Base-by-base conservation (phyloP, 2,113 vertebrate species). In the Camelus dromedarius region DNA sequence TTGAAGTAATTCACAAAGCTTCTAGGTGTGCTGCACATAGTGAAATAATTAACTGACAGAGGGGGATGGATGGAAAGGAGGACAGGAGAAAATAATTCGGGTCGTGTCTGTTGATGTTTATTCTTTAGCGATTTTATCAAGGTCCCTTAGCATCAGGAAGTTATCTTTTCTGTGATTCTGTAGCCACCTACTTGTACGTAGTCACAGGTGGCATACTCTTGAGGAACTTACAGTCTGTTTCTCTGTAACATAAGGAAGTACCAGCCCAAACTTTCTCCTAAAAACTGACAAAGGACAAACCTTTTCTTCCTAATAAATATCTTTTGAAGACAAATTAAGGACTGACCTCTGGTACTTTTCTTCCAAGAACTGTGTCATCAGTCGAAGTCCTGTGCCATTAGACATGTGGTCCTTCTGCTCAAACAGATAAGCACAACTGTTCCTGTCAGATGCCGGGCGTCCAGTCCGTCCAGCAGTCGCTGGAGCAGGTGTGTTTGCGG, bases 401-500 rank as follows among this genome's bases (percentile, higher is more conserved):
- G 58, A 70, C 73, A 70, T 22, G 35, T 32, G 8, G n/a, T 46
- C 87, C 76, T 95, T 81, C 75, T 96, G 80, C 75, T 95, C 81
- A 79, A 69, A 58, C 81, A 96, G 62, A 77, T 64, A 58, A 72
- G 26, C 67, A 66, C 96, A 96, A 79, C 75, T 77, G 58, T 80
- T 96, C 15, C 56, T 42, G 72, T 96, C 91, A 94, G 52, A 48
- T 48, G 54, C 81, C 2, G 0, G 60, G 70, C 30, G 28, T 42
- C 54, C 83, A 83, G 56, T 0, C 11, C 9, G 32, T 64, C 60
- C 73, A 42, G 86, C 93, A 95, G 42, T 89, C 70, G 75, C 89
- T 69, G 35, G 72, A 93, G 76, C 93, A 96, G 83, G 79, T 93
- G 73, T 92, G 56, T 84, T 89, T 91, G 77, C 73, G 56, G n/a